Base-by-base conservation (phyloP, 1,140 invertebrate species). In the Scaptodrosophila lebanonensis region DNA sequence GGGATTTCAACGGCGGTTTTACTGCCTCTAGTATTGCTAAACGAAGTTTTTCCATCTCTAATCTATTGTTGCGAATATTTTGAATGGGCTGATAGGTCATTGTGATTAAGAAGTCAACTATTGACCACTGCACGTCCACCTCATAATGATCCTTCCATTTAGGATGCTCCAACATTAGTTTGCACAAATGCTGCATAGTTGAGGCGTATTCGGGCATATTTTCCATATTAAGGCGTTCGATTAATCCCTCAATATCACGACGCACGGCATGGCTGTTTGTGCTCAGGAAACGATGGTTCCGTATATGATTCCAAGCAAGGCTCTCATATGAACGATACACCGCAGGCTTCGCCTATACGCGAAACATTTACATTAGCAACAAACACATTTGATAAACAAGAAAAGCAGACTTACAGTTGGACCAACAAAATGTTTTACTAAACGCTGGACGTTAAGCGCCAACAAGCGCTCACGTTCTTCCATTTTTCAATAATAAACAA, bases 51-150 rank as follows among this genome's bases (percentile, higher is more conserved):
- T 54, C 9, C 52, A 70, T 79, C 4, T 5, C 5, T 1, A 3
- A 1, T 7, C 58, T 39, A 17, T 84, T 68, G 3, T 32, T 20
- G 0, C 75, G 60, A 5, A 86, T 39, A 11, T 65, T 71, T 9
- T 66, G 83, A 3, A 83, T 61, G 1, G 86, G 83, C 20, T 58
- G 65, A 27, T 70, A 13, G 3, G 84, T 51, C 16, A 84, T 12
- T 7, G 38, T 12, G 2, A 86, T 15, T 1, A 87, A 17, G n/a
- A 87, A 86, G 29, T 87, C 70, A 0, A 87, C 18, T 11, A 87
- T n/a, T 0, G 73, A 52, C 71, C 76, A 85, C 27, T 72, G 59
- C 3, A 71, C 39, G 33, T 85, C 67, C 18, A 63, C 20, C 40
- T 73, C 52, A 27, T 65, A 54, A 9, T 73, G 64, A 4, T 54